Conservation (phyloP, 1,140 invertebrate genomes). For the Drosophila lacertosa region DNA sequence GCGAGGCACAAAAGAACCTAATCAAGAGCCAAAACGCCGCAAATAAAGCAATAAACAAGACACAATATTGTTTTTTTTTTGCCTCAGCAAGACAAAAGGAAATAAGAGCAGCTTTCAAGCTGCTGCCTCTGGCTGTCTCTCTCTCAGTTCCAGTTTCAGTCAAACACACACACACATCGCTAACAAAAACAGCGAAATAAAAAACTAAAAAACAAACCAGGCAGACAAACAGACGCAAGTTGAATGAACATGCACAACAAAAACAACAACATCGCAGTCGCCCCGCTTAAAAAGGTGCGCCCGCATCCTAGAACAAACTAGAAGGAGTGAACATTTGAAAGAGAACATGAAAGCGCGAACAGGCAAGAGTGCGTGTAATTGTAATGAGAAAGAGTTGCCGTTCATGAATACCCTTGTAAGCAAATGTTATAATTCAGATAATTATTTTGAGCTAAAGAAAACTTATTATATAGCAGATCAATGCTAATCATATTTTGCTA, state of each 20-base stretch:
- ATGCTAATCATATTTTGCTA: no score
- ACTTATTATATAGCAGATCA: no score
- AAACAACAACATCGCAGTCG: slow-evolving; percentile 16
- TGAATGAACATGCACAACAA: slow-evolving; percentile 56
- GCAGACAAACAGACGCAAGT: slow-evolving; percentile 60
- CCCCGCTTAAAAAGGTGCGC: slow-evolving; percentile 7
- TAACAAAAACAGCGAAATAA: slow-evolving; percentile 14
- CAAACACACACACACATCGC: slow-evolving; percentile 13
- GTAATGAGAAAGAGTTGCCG: no score
- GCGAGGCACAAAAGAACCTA: slow-evolving; percentile 78
- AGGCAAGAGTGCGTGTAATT: not conserved
- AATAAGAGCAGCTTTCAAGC: slow-evolving; percentile 63
- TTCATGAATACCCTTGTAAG: no score
- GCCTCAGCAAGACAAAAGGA: slow-evolving; percentile 50
- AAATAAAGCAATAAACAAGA: slow-evolving; percentile 82
- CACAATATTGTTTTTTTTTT: slow-evolving; percentile 67
- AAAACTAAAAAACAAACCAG: slow-evolving; percentile 32
- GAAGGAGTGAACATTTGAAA: not conserved
- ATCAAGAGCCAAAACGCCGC: slow-evolving; percentile 78
- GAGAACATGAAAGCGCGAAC: not conserved
- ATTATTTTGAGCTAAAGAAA: no score
- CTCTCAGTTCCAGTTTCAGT: slow-evolving; percentile 26
- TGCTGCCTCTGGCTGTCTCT: slow-evolving; percentile 35
- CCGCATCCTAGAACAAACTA: slow-evolving; percentile 21
- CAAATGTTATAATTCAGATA: no score